Evolutionary conservation across 2,888 invertebrate species (phyloP).

Genomic region (Pantelozetes paolii): DNA sequence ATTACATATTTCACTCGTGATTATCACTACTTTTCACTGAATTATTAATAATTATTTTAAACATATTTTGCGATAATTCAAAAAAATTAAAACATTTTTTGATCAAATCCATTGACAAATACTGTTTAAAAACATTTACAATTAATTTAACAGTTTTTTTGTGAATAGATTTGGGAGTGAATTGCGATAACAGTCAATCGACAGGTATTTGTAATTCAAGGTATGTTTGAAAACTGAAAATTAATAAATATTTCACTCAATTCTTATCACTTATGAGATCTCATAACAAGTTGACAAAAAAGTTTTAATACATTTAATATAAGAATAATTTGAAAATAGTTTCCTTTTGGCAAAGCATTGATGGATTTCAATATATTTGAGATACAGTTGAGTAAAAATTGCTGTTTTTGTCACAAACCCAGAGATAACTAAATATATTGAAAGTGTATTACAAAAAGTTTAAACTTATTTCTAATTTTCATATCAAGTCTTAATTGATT

Average conservation of each 20-base stretch:
- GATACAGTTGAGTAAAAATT: conserved; percentile 20
- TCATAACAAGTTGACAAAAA: conserved; percentile 17
- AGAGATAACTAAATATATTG: not conserved
- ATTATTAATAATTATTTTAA: too few relatives aligned
- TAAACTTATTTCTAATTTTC: conserved; percentile 2
- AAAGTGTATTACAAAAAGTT: not conserved
- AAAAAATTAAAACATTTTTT: not conserved
- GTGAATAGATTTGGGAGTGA: not conserved
- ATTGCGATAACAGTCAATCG: not conserved
- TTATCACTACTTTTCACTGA: too few relatives aligned
- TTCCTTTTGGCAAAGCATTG: not conserved
- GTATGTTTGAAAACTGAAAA: not conserved
- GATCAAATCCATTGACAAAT: not conserved
- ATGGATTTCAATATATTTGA: conserved; percentile 16
- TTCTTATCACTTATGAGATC: not conserved
- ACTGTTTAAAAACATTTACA: not conserved
- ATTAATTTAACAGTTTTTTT: conserved; percentile 11
- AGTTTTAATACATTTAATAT: conserved; percentile 18
- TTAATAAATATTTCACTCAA: not conserved
- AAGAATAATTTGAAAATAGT: conserved; percentile 13
- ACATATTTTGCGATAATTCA: too few relatives aligned
- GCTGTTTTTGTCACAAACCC: conserved; percentile 2
- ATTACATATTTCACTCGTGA: too few relatives aligned
- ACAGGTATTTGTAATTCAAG: conserved; percentile 19
- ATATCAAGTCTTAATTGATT: conserved; percentile 29